Percentiles rank a stretch among this genome's conserved stretches.
Conservation (phyloP, 2,113 vertebrate genomes). For the Plecotus auritus region DNA sequence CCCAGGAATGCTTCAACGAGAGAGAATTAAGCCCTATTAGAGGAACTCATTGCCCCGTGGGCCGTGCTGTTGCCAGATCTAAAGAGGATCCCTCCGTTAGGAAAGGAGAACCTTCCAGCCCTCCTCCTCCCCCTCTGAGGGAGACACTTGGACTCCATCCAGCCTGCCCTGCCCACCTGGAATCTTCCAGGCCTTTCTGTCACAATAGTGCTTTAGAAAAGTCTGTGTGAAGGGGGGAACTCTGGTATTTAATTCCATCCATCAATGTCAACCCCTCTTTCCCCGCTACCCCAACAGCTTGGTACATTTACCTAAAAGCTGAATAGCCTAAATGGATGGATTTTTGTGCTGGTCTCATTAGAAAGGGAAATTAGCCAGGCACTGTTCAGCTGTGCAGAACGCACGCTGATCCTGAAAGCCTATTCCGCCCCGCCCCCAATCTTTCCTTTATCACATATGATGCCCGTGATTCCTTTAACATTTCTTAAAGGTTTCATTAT, state of each 20-base stretch:
- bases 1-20: background rate
- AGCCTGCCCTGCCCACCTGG: slow-evolving; percentile 68
- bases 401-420: slow-evolving; percentile 53
- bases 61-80: background rate
- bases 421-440: slow-evolving; percentile 18
- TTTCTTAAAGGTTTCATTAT: slow-evolving; percentile 45
- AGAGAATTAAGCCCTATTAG: background rate
- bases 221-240: slow-evolving; percentile 51
- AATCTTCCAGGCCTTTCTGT: slow-evolving; percentile 46
- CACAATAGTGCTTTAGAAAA: slow-evolving; percentile 75
- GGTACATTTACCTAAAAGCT: slow-evolving; percentile 72
- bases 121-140: background rate
- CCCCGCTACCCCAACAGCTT: slow-evolving; percentile 67
- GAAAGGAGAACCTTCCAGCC: background rate
- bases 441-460: slow-evolving; percentile 38
- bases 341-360: slow-evolving; percentile 73
- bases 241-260: slow-evolving; percentile 72
- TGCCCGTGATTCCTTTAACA: background rate
- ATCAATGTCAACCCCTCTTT: slow-evolving; percentile 70
- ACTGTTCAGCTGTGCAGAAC: slow-evolving; percentile 66
- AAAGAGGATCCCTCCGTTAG: slow-evolving; percentile 6
- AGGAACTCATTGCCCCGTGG: background rate
- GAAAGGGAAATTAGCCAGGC: slow-evolving; percentile 75
- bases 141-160: slow-evolving; percentile 57
- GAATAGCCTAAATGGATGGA: slow-evolving; percentile 72